Evolutionary conservation across 2,888 invertebrate genomes (phyloP).

Genomic region (Drosophila pegasa): DNA sequence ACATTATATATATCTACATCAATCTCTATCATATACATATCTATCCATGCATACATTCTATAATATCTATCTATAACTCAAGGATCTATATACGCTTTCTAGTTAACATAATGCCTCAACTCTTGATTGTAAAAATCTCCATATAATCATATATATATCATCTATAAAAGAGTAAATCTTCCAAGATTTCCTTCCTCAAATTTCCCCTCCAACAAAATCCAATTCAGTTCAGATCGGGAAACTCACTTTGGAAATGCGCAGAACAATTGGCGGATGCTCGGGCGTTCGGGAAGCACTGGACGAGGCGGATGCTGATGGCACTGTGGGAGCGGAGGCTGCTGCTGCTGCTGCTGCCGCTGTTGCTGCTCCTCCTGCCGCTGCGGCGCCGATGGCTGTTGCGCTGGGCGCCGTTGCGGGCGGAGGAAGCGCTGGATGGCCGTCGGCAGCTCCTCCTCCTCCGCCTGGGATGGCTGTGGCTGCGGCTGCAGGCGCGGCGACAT

Average conservation of each 20-base stretch:
- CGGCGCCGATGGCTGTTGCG: slow-evolving; percentile 6
- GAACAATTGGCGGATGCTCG: slow-evolving; percentile 92
- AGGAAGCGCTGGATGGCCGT: slow-evolving; percentile 52
- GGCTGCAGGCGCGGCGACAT: slow-evolving; percentile 28
- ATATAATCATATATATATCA: too few relatives aligned
- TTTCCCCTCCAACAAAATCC: not conserved
- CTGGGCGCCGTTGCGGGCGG: slow-evolving; percentile 66
- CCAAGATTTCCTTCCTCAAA: not conserved
- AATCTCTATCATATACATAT: too few relatives aligned
- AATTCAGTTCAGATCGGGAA: not conserved
- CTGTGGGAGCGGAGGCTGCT: slow-evolving; percentile 8
- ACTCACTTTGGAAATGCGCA: slow-evolving; percentile 92
- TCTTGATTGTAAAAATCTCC: too few relatives aligned
- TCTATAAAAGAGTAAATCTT: not conserved
- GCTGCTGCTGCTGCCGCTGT: slow-evolving; percentile 2
- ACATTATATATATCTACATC: too few relatives aligned
- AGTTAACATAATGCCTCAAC: too few relatives aligned
- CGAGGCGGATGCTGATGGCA: slow-evolving; percentile 52
- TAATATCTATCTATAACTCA: too few relatives aligned
- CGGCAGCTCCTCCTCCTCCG: slow-evolving; percentile 22
- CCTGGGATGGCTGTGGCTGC: slow-evolving; percentile 24
- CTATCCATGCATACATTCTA: too few relatives aligned
- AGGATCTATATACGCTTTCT: too few relatives aligned
- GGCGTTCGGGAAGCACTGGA: slow-evolving; percentile 79
- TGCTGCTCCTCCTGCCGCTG: not conserved